Evolutionary conservation across 2,113 vertebrate species (phyloP).

Genomic region (Empidonax traillii): DNA sequence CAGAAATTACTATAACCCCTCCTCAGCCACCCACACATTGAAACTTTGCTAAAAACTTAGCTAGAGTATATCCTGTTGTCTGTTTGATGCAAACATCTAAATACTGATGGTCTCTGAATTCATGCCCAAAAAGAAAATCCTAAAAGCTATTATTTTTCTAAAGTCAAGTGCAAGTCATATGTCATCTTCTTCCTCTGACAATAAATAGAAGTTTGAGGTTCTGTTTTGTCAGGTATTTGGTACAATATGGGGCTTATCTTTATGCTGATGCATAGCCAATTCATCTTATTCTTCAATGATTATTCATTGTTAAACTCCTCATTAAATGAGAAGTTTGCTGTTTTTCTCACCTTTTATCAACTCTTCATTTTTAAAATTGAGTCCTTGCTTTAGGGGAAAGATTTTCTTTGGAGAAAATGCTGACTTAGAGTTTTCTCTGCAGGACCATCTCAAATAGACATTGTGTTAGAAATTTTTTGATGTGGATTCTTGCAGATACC

Average conservation of each 20-base stretch:
- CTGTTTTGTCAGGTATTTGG: not conserved
- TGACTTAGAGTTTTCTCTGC: not conserved
- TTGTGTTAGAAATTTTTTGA: not conserved
- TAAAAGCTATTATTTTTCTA: not conserved
- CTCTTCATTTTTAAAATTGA: not conserved
- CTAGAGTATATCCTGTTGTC: not conserved
- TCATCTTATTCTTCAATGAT: not conserved
- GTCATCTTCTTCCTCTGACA: not conserved
- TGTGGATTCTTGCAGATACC: not conserved
- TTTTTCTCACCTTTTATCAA: not conserved
- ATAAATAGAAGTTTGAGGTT: not conserved
- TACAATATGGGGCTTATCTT: not conserved
- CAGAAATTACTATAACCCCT: not conserved
- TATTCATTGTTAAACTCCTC: not conserved
- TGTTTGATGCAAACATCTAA: not conserved
- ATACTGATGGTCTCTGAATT: not conserved
- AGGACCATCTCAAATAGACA: not conserved
- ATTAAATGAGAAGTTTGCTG: not conserved
- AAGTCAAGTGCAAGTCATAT: not conserved
- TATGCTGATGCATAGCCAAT: not conserved
- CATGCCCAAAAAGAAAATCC: not conserved
- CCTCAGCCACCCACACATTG: accelerated
- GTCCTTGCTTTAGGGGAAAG: not conserved
- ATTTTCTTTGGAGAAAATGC: not conserved
- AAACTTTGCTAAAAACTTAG: not conserved